Evolutionary conservation across 2,888 invertebrate genomes (phyloP), one percentile per base, ranked within the genome.

Genomic region (Fragum fragum): DNA sequence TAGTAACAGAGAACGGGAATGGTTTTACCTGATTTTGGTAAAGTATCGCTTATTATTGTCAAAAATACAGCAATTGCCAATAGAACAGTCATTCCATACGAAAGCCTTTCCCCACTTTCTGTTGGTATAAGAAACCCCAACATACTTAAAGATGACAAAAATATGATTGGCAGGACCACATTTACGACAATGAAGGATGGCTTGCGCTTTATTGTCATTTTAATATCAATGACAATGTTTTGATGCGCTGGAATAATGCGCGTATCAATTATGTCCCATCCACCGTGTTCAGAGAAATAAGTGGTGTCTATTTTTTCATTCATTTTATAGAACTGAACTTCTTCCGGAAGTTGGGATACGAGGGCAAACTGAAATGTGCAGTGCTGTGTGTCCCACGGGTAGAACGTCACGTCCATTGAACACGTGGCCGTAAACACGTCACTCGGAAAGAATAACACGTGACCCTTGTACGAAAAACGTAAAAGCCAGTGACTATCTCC

Each of bases 41-140:
- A 11, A 5, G 23, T 59, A 9, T 59, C 26, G 18, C 28, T 29
- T 16, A 26, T 29, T 7, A 59, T 26, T 26, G 59, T 59, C 6
- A 59, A 26, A 18, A 59, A 59, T 5, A 59, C 59, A 6, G 26
- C 26, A 16, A 59, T 59, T 26, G 59, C 59, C 28, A 59, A 29
- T 28, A 59, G 18, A 28, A 59, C 59, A 0, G 59, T 59, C 29
- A 59, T 28, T 16, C 59, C 59, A 28, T 59, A 59, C 1, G 59
- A 59, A 16, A 59, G 7, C 29, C 59, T 23, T 18, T 59, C 59
- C 18, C 59, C 59, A 18, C 59, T 59, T 29, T 59, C 59, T 26
- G 28, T 14, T 26, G 59, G 59, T 23, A 59, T 59, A 16, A 6
- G 28, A 59, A 59, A 59, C 6, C 23, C 59, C 23, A 59, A 29